phyloP scores from a whole-genome alignment of 1,140 invertebrate genomes.

The Propsilocerus akamusi region DNA sequence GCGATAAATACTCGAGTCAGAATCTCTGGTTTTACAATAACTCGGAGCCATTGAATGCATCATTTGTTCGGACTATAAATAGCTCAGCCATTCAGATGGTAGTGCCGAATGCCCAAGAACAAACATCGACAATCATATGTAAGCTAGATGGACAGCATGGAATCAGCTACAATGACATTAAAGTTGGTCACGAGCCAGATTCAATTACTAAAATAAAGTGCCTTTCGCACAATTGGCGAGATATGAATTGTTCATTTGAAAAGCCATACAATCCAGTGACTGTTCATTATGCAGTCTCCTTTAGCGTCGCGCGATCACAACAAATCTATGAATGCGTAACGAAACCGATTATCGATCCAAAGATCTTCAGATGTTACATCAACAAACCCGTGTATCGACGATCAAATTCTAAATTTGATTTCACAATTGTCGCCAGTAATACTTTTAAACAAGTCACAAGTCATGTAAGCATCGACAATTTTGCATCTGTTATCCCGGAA shows the following conservation, averaged over 20 bases:
- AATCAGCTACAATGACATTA: background rate
- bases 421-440: background rate
- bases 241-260: conserved; percentile 42
- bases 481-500: background rate
- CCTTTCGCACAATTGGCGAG: conserved; percentile 43
- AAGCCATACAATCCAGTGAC: conserved; percentile 28
- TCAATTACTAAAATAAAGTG: conserved; percentile 40
- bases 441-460: background rate
- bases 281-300: conserved; percentile 34
- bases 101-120: background rate
- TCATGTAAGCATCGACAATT: background rate
- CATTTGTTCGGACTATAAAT: background rate
- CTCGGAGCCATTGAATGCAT: background rate
- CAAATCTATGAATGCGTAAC: conserved; percentile 27
- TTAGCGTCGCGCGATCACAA: conserved; percentile 17
- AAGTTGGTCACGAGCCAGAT: conserved; percentile 21
- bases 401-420: background rate
- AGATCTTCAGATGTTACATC: background rate
- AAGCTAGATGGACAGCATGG: background rate
- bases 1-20: background rate
- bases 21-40: background rate
- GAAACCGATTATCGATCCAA: conserved; percentile 31
- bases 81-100: background rate
- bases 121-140: background rate
- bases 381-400: background rate